A percentile compares a stretch with the other conserved stretches of the same genome.
These are phyloP conservation scores for Acronicta aceris DNA, from an alignment of 2,888 invertebrate species.

Conservation along the genomic window DNA sequence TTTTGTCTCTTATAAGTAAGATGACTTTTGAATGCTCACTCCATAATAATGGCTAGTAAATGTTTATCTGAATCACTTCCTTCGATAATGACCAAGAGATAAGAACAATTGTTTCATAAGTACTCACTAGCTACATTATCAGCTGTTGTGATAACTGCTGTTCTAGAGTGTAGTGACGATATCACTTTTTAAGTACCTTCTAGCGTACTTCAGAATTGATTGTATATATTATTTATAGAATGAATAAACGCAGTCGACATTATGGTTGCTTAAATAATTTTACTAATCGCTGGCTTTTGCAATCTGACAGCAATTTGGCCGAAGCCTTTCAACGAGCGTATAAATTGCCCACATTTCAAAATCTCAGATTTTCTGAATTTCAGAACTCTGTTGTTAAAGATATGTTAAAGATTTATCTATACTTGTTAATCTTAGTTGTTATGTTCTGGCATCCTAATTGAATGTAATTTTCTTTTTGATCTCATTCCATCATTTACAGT, in stretches of 20 bases:
- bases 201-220: too few species aligned
- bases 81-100: conserved; percentile 52
- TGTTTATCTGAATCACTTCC: conserved; percentile 53
- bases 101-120: conserved; percentile 43
- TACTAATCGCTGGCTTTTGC: too few species aligned
- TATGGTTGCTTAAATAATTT: too few species aligned
- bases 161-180: conserved; percentile 12
- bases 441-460: conserved; percentile 28
- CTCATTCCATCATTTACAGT: conserved; percentile 27
- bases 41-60: conserved; percentile 23
- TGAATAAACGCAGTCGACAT: too few species aligned
- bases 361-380: too few species aligned
- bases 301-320: too few species aligned
- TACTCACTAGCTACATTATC: conserved; percentile 29
- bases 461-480: conserved; percentile 32
- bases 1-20: too few species aligned
- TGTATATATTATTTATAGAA: too few species aligned
- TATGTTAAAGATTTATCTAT: conserved; percentile 38
- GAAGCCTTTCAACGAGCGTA: too few species aligned
- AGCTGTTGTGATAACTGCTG: conserved; percentile 30
- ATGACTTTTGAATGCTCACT: too few species aligned
- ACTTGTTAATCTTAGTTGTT: conserved; percentile 28
- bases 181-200: too few species aligned
- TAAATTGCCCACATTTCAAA: too few species aligned
- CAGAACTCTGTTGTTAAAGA: conserved; percentile 13